Evolutionary conservation across 2,888 invertebrate species (phyloP).

Genomic region (Tetheella fluctuosa): DNA sequence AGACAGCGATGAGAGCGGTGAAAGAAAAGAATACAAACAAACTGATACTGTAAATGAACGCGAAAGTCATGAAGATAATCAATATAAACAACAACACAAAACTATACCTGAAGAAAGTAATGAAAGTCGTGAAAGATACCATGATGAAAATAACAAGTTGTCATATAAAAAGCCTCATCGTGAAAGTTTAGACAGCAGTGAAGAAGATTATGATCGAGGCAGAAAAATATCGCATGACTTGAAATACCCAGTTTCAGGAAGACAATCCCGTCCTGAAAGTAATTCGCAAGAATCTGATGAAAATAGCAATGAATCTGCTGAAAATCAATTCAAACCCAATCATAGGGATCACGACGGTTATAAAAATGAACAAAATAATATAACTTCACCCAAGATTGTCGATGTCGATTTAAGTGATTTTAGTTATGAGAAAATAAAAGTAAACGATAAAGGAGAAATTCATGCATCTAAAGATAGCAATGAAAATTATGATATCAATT

Average conservation of each 20-base stretch:
- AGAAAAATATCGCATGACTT: constrained; percentile 13
- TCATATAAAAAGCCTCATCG: constrained; percentile 7
- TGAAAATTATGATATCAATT: constrained; percentile 38
- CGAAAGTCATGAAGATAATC: not conserved
- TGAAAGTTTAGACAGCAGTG: constrained; percentile 15
- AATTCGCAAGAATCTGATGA: constrained; percentile 19
- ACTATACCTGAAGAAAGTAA: constrained; percentile 14
- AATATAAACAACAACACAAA: constrained; percentile 19
- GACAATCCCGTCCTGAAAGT: not conserved
- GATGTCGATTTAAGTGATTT: constrained; percentile 61
- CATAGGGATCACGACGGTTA: constrained; percentile 13
- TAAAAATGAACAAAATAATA: constrained; percentile 15
- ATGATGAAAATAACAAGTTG: constrained; percentile 9
- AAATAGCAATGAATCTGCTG: constrained; percentile 33
- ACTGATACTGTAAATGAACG: constrained; percentile 1
- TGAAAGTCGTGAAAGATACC: constrained; percentile 28
- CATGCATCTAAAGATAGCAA: constrained; percentile 44
- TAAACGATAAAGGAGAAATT: constrained; percentile 54
- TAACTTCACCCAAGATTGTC: constrained; percentile 40
- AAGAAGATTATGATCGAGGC: constrained; percentile 14
- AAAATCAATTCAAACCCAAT: constrained; percentile 20
- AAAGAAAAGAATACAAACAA: constrained; percentile 30
- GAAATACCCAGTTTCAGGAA: constrained; percentile 7
- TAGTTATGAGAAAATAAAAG: constrained; percentile 57
- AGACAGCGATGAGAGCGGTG: constrained; percentile 35